Base-by-base conservation (phyloP, 2,888 invertebrate genomes). In the Diplazon laetatorius region DNA sequence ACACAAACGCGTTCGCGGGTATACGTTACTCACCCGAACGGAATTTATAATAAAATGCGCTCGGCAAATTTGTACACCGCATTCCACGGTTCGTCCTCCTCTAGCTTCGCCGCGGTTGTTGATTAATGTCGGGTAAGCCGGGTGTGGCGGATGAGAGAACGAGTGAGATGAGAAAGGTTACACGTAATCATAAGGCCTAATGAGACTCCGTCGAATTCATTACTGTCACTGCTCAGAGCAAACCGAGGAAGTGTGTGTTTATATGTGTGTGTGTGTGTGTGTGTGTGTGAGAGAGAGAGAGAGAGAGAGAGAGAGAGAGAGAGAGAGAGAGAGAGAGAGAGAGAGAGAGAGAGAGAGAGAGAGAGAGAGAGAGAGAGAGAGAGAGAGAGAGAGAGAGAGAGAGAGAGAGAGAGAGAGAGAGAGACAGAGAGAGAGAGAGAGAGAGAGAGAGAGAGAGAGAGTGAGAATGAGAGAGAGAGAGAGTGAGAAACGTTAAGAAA, bases 31-130 rank as follows among this genome's bases (percentile, higher is more conserved):
- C 83, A 84, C 79, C 72, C 62, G 68, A 78, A 73, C 76, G 82
- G 83, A 83, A 83, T 82, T 82, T 68, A 80, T 76, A 79, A 78
- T 78, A 81, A 84, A 84, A 84, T 81, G 80, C 80, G 75, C 80
- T 82, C 82, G 76, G 82, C 82, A 82, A 85, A 85, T 84, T 85
- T 82, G 82, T 83, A 78, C 72, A 78, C 52, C 68, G 78, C 80
- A 82, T 84, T 80, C 81, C 69, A 44, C 48, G 77, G n/a, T 76
- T 30, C 30, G 30, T n/a, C n/a, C 14, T 30, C 30, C 55, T 55
- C 71, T 52, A 62, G 71, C 60, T 57, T 46, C 66, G 46, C 76
- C 62, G 22, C 75, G n/a, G n/a, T 25, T 70, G 59, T 78, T 83
- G 84, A 84, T 84, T 84, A 83, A 84, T 84, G 81, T 55, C 63